Evolutionary conservation across 2,797 vertebrate genomes (phyloP).

Genomic region (Molossus alvarezi): DNA sequence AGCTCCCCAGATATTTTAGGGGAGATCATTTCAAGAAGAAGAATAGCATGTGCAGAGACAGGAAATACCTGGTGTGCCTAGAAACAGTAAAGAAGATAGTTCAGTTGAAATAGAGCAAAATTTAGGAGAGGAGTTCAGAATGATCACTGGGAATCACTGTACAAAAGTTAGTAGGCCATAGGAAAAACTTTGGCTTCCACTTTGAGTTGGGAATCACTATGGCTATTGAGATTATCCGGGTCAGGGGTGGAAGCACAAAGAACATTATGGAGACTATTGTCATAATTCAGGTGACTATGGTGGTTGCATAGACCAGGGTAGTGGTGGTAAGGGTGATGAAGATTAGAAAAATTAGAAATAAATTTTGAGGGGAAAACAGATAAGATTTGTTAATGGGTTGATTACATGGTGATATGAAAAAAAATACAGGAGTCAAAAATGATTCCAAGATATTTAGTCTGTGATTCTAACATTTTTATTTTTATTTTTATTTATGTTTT

Average conservation of each 20-base stretch:
- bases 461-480: neutral
- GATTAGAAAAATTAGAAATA: neutral
- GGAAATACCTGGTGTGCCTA: neutral
- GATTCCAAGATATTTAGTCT: slow-evolving; percentile 3
- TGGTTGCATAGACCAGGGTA: neutral
- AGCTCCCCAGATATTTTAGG: neutral
- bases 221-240: neutral
- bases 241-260: neutral
- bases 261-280: neutral
- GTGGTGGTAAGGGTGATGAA: neutral
- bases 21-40: neutral
- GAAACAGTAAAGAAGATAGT: slow-evolving; percentile 26
- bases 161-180: neutral
- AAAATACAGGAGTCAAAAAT: slow-evolving; percentile 11
- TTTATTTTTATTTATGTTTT: too few relatives aligned
- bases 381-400: neutral
- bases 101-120: neutral
- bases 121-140: neutral
- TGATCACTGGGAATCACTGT: neutral
- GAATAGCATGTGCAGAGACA: neutral
- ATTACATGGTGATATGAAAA: neutral
- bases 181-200: neutral
- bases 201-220: neutral
- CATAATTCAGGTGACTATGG: neutral
- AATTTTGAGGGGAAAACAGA: neutral